A percentile compares a stretch with the other conserved stretches of the same genome.
phyloP scores from a whole-genome alignment of 2,797 vertebrate genomes.

The Sebastes diaconus region DNA sequence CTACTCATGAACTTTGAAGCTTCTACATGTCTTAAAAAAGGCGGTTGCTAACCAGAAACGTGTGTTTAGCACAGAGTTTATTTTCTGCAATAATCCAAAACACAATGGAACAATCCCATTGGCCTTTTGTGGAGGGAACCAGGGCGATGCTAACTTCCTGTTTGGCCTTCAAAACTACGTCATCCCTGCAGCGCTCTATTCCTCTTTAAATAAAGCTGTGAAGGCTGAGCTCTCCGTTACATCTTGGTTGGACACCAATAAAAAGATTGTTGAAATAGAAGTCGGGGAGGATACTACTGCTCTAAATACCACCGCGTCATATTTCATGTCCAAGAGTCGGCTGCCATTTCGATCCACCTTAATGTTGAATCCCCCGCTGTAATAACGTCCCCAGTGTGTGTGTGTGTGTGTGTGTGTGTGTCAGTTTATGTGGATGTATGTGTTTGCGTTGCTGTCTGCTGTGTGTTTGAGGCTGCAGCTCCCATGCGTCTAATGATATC shows the following conservation, averaged over 20 bases:
- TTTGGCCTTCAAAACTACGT: background rate
- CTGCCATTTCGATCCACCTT: conserved; percentile 53
- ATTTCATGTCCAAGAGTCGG: conserved; percentile 32
- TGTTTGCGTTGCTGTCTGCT: conserved; percentile 52
- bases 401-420: background rate
- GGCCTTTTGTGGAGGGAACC: too few relatives aligned
- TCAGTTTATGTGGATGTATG: conserved; percentile 22
- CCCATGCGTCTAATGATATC: conserved; percentile 78
- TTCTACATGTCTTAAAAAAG: too few relatives aligned
- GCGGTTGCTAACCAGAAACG: too few relatives aligned
- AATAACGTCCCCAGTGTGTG: conserved; percentile 18
- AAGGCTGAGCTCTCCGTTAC: background rate
- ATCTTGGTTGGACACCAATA: background rate
- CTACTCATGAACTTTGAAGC: too few relatives aligned
- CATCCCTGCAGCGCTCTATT: background rate
- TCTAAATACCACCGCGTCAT: conserved; percentile 27
- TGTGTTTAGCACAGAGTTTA: too few relatives aligned
- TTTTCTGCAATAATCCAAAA: too few relatives aligned
- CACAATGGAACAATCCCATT: too few relatives aligned
- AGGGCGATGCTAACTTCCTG: too few relatives aligned
- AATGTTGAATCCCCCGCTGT: background rate
- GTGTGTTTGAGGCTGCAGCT: conserved; percentile 65
- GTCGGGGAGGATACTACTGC: background rate
- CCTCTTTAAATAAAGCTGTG: background rate
- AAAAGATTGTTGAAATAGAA: conserved; percentile 4